A percentile compares a stretch with the other conserved stretches of the same genome.
phyloP scores from a whole-genome alignment of 1,140 invertebrate species.

The Ceratina japonica region DNA sequence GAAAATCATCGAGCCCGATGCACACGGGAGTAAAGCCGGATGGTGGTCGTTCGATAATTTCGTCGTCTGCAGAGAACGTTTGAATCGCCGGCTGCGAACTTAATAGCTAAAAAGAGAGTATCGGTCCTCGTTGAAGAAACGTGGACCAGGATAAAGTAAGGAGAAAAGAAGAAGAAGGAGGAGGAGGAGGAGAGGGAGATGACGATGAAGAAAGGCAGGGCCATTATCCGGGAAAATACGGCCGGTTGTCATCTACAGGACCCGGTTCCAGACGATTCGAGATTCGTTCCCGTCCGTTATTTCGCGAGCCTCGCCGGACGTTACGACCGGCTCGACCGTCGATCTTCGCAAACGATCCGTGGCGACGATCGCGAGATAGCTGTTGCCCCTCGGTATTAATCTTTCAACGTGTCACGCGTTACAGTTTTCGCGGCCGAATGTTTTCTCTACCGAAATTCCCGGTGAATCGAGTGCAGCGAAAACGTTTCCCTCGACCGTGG shows the following conservation, averaged over 20 bases:
- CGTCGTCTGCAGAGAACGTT: conserved; percentile 55
- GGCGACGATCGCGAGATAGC: neutral
- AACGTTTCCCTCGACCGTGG: conserved; percentile 6
- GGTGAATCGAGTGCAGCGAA: conserved; percentile 6
- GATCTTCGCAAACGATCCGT: neutral
- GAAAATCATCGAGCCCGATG: conserved; percentile 36
- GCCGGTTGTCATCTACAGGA: conserved; percentile 66
- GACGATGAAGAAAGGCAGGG: conserved; percentile 54
- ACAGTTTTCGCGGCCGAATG: neutral
- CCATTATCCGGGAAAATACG: conserved; percentile 69
- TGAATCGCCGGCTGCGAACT: conserved; percentile 46
- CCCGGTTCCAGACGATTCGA: conserved; percentile 40
- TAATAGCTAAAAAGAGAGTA: conserved; percentile 59
- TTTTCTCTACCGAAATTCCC: conserved; percentile 3
- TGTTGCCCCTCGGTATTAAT: neutral
- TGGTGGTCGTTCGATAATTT: conserved; percentile 48
- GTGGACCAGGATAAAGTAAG: neutral
- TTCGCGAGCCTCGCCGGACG: conserved; percentile 19
- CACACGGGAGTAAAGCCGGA: conserved; percentile 19
- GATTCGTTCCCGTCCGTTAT: conserved; percentile 29
- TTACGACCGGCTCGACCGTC: neutral
- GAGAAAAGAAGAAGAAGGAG: neutral
- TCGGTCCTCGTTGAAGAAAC: conserved; percentile 18
- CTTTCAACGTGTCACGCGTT: neutral
- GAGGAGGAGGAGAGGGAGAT: neutral